These are phyloP conservation scores for Macrocentrus cingulum DNA, from an alignment of 1,140 invertebrate genomes.

Conservation along the genomic window DNA sequence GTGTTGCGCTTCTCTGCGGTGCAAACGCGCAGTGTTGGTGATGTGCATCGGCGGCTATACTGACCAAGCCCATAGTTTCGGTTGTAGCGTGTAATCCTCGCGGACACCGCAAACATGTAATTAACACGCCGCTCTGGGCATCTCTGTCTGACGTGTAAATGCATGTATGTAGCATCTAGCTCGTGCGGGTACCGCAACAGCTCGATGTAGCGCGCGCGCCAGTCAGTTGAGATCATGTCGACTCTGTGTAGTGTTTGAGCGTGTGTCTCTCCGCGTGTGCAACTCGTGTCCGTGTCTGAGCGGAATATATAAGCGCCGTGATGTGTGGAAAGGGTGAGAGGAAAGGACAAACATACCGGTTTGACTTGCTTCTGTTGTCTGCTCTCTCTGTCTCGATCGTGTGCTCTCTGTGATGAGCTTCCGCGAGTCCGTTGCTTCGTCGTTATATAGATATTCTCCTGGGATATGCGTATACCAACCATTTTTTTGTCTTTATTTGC, in stretches of 20 bases:
- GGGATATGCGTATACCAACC: not conserved
- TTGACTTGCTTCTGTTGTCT: slow-evolving; percentile 10
- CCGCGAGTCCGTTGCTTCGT: slow-evolving; percentile 2
- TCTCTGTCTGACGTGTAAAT: slow-evolving; percentile 26
- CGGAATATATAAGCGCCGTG: slow-evolving; percentile 23
- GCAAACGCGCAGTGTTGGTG: not conserved
- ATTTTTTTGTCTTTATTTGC: slow-evolving; percentile 18
- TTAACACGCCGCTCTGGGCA: slow-evolving; percentile 55
- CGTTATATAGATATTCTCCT: not conserved
- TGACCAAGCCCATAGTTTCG: slow-evolving; percentile 53
- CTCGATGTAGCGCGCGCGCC: slow-evolving; percentile 7
- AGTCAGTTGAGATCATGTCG: slow-evolving; percentile 41
- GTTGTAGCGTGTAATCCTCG: slow-evolving; percentile 58
- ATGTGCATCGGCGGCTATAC: slow-evolving; percentile 28
- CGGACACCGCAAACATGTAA: slow-evolving; percentile 60
- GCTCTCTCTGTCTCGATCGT: slow-evolving; percentile 3
- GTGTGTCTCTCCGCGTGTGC: slow-evolving; percentile 38
- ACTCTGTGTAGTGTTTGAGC: slow-evolving; percentile 33
- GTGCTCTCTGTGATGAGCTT: not conserved
- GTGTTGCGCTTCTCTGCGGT: too few relatives aligned
- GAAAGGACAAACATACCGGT: slow-evolving; percentile 18
- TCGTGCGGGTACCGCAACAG: not conserved
- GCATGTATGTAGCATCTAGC: not conserved
- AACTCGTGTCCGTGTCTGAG: slow-evolving; percentile 32
- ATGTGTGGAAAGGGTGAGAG: not conserved